Percentiles rank a stretch among this genome's conserved stretches.
Evolutionary conservation across 1,140 invertebrate species (phyloP).

Genomic region (Lepidurus couesii): DNA sequence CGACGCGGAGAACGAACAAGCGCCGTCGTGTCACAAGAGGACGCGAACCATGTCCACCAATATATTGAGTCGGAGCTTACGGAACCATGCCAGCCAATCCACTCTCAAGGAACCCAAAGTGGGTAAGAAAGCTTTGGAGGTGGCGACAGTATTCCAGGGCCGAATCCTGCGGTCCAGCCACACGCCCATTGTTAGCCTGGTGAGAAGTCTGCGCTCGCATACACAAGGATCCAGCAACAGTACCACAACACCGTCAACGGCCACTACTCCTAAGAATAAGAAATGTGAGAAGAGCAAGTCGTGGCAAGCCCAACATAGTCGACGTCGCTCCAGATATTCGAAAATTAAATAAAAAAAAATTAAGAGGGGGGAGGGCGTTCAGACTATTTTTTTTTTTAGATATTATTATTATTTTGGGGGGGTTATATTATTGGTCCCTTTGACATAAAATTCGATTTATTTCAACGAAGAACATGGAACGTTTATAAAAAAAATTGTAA

Average conservation of each 20-base stretch:
- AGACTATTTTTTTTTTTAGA: background rate
- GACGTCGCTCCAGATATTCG: background rate
- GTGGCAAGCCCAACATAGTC: background rate
- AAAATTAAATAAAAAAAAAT: background rate
- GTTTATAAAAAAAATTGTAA: background rate
- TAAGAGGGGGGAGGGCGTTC: background rate
- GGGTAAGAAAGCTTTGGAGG: background rate
- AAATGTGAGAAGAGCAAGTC: conserved; percentile 23
- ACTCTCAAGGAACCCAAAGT: background rate
- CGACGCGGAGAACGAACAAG: conserved; percentile 31
- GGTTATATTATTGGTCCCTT: background rate
- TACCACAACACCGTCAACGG: background rate
- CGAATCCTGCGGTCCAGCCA: conserved; percentile 31
- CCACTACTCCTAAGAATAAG: conserved; percentile 5
- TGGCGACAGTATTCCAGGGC: conserved; percentile 1
- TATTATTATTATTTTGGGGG: background rate
- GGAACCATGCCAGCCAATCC: conserved; percentile 8
- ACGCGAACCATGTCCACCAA: background rate
- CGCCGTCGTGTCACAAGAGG: conserved; percentile 1
- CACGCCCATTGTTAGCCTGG: conserved; percentile 23
- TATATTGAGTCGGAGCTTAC: conserved; percentile 23
- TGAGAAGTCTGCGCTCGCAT: conserved; percentile 31
- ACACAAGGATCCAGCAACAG: background rate
- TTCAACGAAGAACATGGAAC: background rate
- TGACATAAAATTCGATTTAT: background rate